Percentiles rank a stretch among this genome's conserved stretches.
Evolutionary conservation across 2,113 vertebrate genomes (phyloP).

Genomic region (Willisornis vidua): DNA sequence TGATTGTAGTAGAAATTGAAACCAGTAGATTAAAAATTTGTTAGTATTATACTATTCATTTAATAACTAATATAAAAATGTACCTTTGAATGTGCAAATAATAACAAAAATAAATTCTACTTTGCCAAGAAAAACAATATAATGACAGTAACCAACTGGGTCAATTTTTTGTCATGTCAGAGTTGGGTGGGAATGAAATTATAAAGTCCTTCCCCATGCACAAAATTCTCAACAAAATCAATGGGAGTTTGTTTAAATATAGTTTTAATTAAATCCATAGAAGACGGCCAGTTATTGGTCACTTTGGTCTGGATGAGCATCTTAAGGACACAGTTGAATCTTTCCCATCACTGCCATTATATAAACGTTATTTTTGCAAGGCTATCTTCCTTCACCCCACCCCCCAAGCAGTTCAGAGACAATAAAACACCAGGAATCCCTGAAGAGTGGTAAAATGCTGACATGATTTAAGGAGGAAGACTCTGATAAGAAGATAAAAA

Average conservation of each 20-base stretch:
- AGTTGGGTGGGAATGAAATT: background rate
- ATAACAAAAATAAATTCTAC: background rate
- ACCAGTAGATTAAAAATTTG: background rate
- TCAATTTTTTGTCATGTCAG: conserved; percentile 13
- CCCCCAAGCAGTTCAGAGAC: conserved; percentile 77
- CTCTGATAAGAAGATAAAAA: conserved; percentile 87
- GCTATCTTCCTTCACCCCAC: conserved; percentile 60
- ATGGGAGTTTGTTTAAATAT: conserved; percentile 12
- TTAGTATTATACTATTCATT: background rate
- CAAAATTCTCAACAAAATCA: conserved; percentile 34
- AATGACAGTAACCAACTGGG: background rate
- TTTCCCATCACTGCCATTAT: conserved; percentile 59
- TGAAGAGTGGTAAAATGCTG: conserved; percentile 82
- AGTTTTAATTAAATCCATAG: conserved; percentile 45
- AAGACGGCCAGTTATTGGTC: background rate
- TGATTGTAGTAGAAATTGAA: background rate
- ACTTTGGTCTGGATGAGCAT: background rate
- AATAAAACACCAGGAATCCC: conserved; percentile 84
- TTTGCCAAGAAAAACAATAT: background rate
- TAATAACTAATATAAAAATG: background rate
- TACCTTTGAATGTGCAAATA: conserved; percentile 21
- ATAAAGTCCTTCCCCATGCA: conserved; percentile 9
- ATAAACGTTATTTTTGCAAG: conserved; percentile 74
- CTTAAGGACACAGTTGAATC: background rate
- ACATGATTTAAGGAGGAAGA: conserved; percentile 85